Base-by-base conservation (phyloP, 2,113 vertebrate genomes). In the Mystacornis crossleyi region DNA sequence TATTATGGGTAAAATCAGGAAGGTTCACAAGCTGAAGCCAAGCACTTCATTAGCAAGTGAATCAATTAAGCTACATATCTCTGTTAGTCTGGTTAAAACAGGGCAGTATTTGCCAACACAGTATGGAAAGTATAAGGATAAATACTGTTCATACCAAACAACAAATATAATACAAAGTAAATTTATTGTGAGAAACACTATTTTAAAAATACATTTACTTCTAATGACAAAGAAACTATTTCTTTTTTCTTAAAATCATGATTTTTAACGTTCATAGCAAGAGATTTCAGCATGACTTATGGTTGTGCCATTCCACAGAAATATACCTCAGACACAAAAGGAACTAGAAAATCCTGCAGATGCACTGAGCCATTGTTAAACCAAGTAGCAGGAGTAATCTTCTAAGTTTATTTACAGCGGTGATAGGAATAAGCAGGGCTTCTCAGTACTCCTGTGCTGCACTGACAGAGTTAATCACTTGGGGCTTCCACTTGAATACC, bases 271-370 rank as follows among this genome's bases (percentile, higher is more conserved):
- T 29, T 64, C 11, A 34, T 0, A 71, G 38, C n/a, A 50, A 18
- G 57, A 79, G 13, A 77, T 34, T 65, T 48, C 43, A 67, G 33
- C 18, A 3, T 12, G 38, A 85, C 25, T 70, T 78, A 36, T 0
- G 1, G 25, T 33, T 0, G 0, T 54, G 51, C 38, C n/a, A 43
- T 69, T 90, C 36, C 0, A 1, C 62, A 65, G 58, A 90, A 93
- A 87, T 12, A 33, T 0, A 1, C 23, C 36, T 64, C 31, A n/a
- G 53, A 48, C 45, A 72, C 50, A 93, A 48, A 67, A 75, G 25
- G 12, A 80, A 75, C 21, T 25, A 65, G n/a, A 45, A 75, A 90
- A 80, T 8, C 69, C 36, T 55, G 43, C 45, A n/a, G 20, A n/a
- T 18, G 5, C 38, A 34, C 4, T 17, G n/a, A 87, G 55, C 33